These are phyloP conservation scores for Agriotes lineatus DNA, from an alignment of 2,888 invertebrate genomes.

Conservation along the genomic window DNA sequence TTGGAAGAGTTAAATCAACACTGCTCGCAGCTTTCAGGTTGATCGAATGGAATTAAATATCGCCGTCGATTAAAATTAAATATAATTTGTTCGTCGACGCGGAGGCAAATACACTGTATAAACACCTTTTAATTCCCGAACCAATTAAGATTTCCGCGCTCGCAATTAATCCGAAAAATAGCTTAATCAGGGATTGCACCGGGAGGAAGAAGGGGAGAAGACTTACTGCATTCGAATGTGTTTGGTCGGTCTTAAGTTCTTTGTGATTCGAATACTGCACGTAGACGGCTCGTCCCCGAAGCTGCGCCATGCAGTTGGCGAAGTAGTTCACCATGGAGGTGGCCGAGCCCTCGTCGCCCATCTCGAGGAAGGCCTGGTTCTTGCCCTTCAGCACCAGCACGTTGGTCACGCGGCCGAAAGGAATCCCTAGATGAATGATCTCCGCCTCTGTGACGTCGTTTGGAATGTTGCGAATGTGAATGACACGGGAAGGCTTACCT, in stretches of 20 bases:
- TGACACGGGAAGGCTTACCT: slow-evolving; percentile 95
- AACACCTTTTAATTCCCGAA: slow-evolving; percentile 31
- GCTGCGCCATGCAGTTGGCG: slow-evolving; percentile 90
- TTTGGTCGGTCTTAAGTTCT: slow-evolving; percentile 98
- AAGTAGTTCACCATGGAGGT: slow-evolving; percentile 97
- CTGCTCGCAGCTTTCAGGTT: slow-evolving; percentile 16
- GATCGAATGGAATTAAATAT: slow-evolving; percentile 26
- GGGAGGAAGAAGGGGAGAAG: slow-evolving; percentile 22
- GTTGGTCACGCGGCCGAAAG: slow-evolving; percentile 98
- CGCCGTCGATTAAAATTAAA: slow-evolving; percentile 32
- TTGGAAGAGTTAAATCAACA: slow-evolving; percentile 16
- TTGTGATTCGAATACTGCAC: slow-evolving; percentile 99
- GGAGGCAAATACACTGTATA: slow-evolving; percentile 32
- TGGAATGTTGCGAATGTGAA: slow-evolving; percentile 99
- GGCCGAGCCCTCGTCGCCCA: slow-evolving; percentile 95
- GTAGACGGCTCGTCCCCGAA: slow-evolving; percentile 96
- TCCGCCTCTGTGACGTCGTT: slow-evolving; percentile 97
- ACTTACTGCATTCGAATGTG: slow-evolving; percentile 92
- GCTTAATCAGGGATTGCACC: no score
- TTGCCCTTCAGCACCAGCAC: slow-evolving; percentile 98
- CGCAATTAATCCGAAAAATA: slow-evolving; percentile 19
- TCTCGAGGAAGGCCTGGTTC: slow-evolving; percentile 98
- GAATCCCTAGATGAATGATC: slow-evolving; percentile 96
- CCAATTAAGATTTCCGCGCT: slow-evolving; percentile 22
- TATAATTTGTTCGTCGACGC: slow-evolving; percentile 27